Base-by-base conservation (phyloP, 2,113 vertebrate species). In the Synodontis membranacea region DNA sequence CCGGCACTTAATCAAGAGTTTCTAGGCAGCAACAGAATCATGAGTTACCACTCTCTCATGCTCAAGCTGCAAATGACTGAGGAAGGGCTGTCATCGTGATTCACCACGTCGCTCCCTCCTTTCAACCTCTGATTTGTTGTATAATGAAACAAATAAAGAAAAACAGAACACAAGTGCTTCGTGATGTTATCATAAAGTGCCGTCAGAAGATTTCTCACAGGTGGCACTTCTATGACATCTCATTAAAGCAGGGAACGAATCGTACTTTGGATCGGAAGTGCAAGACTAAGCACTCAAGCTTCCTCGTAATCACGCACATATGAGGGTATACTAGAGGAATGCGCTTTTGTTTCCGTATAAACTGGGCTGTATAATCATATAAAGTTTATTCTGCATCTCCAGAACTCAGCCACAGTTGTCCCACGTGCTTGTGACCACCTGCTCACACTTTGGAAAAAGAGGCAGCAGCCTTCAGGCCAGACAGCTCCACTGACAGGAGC, bases 1-100 rank as follows among this genome's bases (percentile, higher is more conserved):
- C 60, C 50, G 79, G 81, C 84, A 84, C 76, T 83, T 90, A 83
- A 88, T 80, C 78, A 58, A 58, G 78, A 56, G 78, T 28, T 80
- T 80, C 34, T 42, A 80, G 34, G 78, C 78, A 80, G 62, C 72
- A 62, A 60, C 80, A 87, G 74, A 85, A 83, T 85, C 78, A 60
- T 54, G 48, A 84, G 84, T 56, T 80, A 81, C 52, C 17, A 4
- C 50, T 78, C 56, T 60, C 80, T 84, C 50, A 19, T 64, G 42
- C 62, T 56, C 72, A 83, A 88, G 58, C 80, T 83, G 68, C 48
- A 86, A 83, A 74, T 83, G 72, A 83, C 70, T 88, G 44, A 23
- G 25, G 58, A 84, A 84, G 28, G 54, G 80, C 66, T 60, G 66
- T 78, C n/a, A 54, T 44, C 50, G 15, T 85, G 84, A 85, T 85